Conservation (phyloP, 2,888 invertebrate species). For the Artemia sinica region DNA sequence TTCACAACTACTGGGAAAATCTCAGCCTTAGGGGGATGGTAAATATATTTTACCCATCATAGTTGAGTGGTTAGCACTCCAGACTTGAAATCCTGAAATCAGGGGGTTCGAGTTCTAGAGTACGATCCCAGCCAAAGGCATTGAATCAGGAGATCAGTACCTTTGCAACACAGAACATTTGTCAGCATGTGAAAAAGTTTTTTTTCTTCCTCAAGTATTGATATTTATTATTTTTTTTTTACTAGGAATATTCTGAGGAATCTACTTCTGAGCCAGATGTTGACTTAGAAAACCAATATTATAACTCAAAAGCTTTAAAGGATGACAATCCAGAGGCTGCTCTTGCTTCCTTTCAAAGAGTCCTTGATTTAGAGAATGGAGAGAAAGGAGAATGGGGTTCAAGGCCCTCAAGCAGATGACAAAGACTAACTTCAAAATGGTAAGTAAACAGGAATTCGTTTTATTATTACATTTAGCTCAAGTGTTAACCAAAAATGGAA, state of each 20-base stretch:
- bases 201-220: neutral
- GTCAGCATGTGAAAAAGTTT: neutral
- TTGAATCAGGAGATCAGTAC: too few species aligned
- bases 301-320: conserved; percentile 93
- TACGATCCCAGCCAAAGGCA: too few species aligned
- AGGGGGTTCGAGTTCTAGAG: too few species aligned
- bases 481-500: neutral
- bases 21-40: too few species aligned
- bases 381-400: conserved; percentile 99
- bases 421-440: conserved; percentile 94
- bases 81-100: too few species aligned
- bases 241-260: conserved; percentile 92
- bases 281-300: conserved; percentile 97
- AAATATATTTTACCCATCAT: too few species aligned
- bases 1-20: too few species aligned
- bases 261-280: conserved; percentile 98
- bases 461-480: neutral
- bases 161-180: too few species aligned
- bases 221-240: conserved; percentile 23
- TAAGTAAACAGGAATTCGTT: conserved; percentile 33
- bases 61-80: too few species aligned
- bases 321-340: conserved; percentile 88
- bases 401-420: conserved; percentile 99
- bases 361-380: conserved; percentile 84
- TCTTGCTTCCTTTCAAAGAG: conserved; percentile 80